Base-by-base conservation (phyloP, 1,140 invertebrate genomes). In the Danaus melanippus region DNA sequence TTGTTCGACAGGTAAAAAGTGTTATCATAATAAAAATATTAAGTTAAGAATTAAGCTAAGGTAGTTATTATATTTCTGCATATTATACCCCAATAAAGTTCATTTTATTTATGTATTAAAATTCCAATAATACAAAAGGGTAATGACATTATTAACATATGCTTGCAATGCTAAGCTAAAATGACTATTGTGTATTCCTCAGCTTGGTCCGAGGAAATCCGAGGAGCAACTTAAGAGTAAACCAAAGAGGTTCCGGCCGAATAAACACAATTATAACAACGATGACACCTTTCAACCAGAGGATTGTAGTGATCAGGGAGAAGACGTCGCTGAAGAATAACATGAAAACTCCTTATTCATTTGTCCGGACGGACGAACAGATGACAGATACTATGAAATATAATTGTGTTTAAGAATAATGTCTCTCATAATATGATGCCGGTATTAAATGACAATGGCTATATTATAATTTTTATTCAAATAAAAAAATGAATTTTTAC, bases 281-380 rank as follows among this genome's bases (percentile, higher is more conserved):
- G 81, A 84, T 41, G 74, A 84, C 47, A 84, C 81, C 0, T 84
- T 84, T 60, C 63, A 55, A 0, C 79, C 79, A 0, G 81, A 83
- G 41, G 74, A 82, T 7, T 82, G 79, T 47, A 74, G 76, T 0
- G 79, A 79, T 12, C 66, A 70, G n/a, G 73, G 70, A 3, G 76
- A 80, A 2, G 70, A 72, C 1, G 69, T 56, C 4, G 68, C 70
- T 3, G 60, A 57, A 6, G 44, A 52, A 1, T 57, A 45, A 62
- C 5, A 12, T 15, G 1, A 40, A 42, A 12, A 32, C 21, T 32
- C 21, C 7, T 5, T 32, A 32, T 32, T 32, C 2, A 32, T 32
- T 32, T 32, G 21, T 32, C 21, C 6, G 21, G 21, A 32, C 21
- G 2, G 6, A 32, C 0, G n/a, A 32, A 32, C 21, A 32, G 21